Conservation (phyloP, 2,888 invertebrate species). For the Saturnia japonica region DNA sequence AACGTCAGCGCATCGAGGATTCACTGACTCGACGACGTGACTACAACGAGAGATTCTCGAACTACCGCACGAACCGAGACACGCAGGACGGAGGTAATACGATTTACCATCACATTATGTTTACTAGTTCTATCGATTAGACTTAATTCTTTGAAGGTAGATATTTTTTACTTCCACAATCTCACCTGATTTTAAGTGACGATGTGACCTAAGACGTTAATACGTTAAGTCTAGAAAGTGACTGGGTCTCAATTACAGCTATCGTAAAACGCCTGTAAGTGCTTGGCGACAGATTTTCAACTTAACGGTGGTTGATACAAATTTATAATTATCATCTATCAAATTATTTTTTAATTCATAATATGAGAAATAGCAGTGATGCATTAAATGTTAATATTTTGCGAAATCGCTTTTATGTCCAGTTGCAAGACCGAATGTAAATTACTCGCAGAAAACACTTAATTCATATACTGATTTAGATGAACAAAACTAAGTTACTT, state of each 20-base stretch:
- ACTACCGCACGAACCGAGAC: slow-evolving; percentile 71
- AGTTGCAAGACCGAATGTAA: no score
- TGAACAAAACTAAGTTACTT: neutral
- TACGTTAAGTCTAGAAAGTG: neutral
- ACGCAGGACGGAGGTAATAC: slow-evolving; percentile 82
- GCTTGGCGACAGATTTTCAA: slow-evolving; percentile 14
- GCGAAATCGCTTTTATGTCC: no score
- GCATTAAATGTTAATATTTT: no score
- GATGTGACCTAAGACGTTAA: neutral
- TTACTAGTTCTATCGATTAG: neutral
- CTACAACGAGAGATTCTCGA: slow-evolving; percentile 85
- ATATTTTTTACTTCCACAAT: neutral
- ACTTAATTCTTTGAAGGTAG: neutral
- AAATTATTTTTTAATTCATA: no score
- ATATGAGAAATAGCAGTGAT: no score
- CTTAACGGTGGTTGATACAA: neutral
- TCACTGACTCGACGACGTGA: slow-evolving; percentile 88
- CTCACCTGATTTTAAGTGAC: no score
- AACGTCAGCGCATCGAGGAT: slow-evolving; percentile 91
- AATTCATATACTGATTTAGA: no score
- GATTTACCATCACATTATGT: slow-evolving; percentile 18
- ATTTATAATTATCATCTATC: no score
- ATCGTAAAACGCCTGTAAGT: neutral
- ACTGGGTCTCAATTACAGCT: neutral
- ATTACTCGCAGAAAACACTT: no score